Base-by-base conservation (phyloP, 2,113 vertebrate species). In the Nerophis lumbriciformis region DNA sequence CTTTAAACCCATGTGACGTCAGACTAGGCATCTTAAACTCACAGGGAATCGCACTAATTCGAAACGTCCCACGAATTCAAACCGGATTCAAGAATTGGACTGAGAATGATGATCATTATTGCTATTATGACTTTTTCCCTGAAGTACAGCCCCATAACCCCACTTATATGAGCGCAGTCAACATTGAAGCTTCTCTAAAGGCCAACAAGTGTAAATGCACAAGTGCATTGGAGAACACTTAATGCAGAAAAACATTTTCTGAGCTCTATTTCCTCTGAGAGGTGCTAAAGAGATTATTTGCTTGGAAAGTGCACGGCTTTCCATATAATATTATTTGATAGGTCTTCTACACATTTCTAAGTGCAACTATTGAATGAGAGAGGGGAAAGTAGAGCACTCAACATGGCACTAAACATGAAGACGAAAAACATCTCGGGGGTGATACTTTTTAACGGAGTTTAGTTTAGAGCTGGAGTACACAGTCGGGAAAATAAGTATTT, bases 241-340 rank as follows among this genome's bases (percentile, higher is more conserved):
- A 39, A 57, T 45, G 37, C 56, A 38, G 16, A 65, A 73, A 68
- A 73, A 28, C 11, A 59, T 39, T 58, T 61, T 65, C 54, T 36
- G 6, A 66, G 55, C 35, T 19, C 15, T 10, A 19, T 63, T 64
- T 78, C 53, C 63, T 55, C 48, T 16, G 7, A 63, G 58, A 65
- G 50, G 54, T 58, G 15, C 38, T 45, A 39, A 73, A 38, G 6
- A 67, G 53, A 72, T 74, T 1, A 63, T 60, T 45, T 65, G 57
- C 66, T 65, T 52, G 39, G 21, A 15, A 68, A 61, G 51, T 36
- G 50, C 64, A 48, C 21, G n/a, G 8, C 11, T 39, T 52, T 54
- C 39, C 35, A 61, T 63, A 59, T 19, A 64, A 61, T 19, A 61
- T 28, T 28, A 28, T 51, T 65, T 59, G 49, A 45, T 38, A 52